A percentile compares a stretch with the other conserved stretches of the same genome.
phyloP scores from a whole-genome alignment of 2,113 vertebrate genomes.

The Scolopax mira region DNA sequence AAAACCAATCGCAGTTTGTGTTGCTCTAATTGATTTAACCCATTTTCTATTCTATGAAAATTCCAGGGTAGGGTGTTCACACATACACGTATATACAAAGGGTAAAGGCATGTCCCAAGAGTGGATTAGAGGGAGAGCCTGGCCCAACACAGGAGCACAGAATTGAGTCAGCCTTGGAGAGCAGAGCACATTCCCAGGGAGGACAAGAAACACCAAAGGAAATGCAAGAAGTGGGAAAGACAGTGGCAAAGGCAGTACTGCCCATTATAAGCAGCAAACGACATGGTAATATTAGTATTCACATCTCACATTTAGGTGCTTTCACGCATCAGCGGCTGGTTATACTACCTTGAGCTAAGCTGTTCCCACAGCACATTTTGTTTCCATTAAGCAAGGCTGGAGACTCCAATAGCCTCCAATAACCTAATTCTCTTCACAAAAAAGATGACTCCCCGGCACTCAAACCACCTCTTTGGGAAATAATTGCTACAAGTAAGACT shows the following conservation, averaged over 20 bases:
- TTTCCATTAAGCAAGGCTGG: neutral
- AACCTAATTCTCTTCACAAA: neutral
- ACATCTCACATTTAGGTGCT: neutral
- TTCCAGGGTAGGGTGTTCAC: neutral
- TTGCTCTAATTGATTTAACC: constrained; percentile 46
- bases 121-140: neutral
- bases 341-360: neutral
- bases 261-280: rapidly evolving
- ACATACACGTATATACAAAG: neutral
- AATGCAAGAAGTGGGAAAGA: neutral
- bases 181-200: neutral
- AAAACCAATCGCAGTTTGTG: constrained; percentile 40
- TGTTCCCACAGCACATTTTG: neutral
- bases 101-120: neutral
- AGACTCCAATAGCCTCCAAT: neutral
- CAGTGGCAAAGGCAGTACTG: neutral
- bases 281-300: neutral
- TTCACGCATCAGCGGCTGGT: neutral
- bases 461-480: neutral
- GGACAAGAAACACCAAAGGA: neutral
- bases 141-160: neutral
- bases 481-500: neutral
- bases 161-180: neutral
- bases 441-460: neutral
- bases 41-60: constrained; percentile 1